These are phyloP conservation scores for Petrocephalus sullivani DNA, from an alignment of 2,797 vertebrate species.

Conservation along the genomic window DNA sequence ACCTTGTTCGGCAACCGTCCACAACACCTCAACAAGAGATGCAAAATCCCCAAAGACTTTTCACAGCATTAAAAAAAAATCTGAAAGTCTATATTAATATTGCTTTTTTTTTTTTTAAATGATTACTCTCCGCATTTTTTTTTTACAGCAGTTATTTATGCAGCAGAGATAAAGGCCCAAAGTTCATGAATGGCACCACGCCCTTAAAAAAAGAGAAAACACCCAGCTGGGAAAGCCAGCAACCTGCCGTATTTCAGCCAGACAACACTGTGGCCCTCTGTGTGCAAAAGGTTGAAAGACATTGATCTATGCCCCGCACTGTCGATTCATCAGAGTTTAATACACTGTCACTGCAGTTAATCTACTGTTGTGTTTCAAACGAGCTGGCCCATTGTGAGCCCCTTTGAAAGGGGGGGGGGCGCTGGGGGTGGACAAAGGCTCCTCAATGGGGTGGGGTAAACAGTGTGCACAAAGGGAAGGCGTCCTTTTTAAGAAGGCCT, in stretches of 20 bases:
- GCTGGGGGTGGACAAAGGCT: slow-evolving; percentile 41
- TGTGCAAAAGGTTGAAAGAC: slow-evolving; percentile 46
- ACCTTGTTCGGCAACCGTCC: neutral
- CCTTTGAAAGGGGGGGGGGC: slow-evolving; percentile 41
- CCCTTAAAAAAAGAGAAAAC: neutral
- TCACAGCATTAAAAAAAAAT: neutral
- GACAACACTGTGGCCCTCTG: slow-evolving; percentile 37
- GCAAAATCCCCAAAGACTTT: neutral
- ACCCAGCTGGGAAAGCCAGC: slow-evolving; percentile 23
- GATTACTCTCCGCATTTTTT: neutral
- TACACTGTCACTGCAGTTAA: slow-evolving; percentile 55
- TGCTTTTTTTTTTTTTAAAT: neutral
- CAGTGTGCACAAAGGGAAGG: slow-evolving; percentile 44
- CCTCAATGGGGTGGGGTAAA: slow-evolving; percentile 42
- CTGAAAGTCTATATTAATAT: neutral
- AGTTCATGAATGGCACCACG: neutral
- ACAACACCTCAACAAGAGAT: neutral
- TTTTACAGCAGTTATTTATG: neutral
- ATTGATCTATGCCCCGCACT: slow-evolving; percentile 43
- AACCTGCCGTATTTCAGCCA: slow-evolving; percentile 40
- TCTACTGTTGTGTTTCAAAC: slow-evolving; percentile 56
- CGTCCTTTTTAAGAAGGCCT: slow-evolving; percentile 49
- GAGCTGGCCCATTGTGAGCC: slow-evolving; percentile 46
- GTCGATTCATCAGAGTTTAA: slow-evolving; percentile 50
- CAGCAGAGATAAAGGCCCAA: neutral